These are phyloP conservation scores for Hoplodrina blanda DNA, from an alignment of 2,888 invertebrate species.

Conservation along the genomic window DNA sequence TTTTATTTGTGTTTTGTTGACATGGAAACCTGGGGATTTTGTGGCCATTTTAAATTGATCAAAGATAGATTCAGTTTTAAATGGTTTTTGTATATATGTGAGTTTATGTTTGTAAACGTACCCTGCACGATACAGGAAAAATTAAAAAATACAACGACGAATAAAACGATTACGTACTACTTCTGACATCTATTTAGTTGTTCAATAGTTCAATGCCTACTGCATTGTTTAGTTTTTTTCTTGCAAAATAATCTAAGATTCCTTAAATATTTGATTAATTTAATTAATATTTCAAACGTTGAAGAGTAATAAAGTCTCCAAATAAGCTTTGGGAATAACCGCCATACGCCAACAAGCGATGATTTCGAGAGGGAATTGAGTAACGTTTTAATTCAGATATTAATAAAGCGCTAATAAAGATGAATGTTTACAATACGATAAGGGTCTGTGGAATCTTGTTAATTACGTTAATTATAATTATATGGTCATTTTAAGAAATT, in stretches of 20 bases:
- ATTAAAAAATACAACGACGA: too few relatives aligned
- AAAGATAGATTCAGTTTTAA: background rate
- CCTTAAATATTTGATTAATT: conserved; percentile 7
- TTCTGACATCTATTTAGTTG: background rate
- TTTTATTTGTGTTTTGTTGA: conserved; percentile 15
- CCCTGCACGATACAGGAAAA: too few relatives aligned
- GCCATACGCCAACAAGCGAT: conserved; percentile 5
- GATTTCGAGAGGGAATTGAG: conserved; percentile 38
- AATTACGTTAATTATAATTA: conserved; percentile 26
- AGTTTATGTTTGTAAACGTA: too few relatives aligned
- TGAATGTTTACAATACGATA: conserved; percentile 22
- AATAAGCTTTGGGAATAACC: conserved; percentile 53
- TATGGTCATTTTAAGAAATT: conserved; percentile 2
- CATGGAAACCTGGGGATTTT: background rate
- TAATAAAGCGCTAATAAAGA: conserved; percentile 44
- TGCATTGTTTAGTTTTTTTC: background rate
- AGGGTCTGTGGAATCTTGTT: conserved; percentile 15
- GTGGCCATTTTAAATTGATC: background rate
- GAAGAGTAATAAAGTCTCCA: conserved; percentile 28
- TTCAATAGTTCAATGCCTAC: background rate
- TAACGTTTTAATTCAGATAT: conserved; percentile 35
- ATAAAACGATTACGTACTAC: too few relatives aligned
- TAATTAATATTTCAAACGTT: conserved; percentile 46
- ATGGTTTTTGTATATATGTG: background rate
- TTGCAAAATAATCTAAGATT: conserved; percentile 5